Evolutionary conservation across 2,797 vertebrate genomes (phyloP).

Genomic region (Varecia variegata): DNA sequence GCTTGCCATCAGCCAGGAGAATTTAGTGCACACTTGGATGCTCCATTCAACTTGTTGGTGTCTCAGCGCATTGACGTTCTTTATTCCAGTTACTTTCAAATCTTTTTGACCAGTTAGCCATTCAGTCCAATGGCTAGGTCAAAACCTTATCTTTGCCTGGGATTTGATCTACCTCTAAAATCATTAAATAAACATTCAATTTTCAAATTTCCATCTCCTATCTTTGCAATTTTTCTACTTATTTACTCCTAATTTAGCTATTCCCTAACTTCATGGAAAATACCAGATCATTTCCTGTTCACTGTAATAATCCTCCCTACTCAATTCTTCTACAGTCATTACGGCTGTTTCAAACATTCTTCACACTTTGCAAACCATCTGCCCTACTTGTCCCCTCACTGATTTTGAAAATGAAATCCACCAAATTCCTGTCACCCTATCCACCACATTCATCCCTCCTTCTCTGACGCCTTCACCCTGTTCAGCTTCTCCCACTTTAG

Average conservation of each 20-base stretch:
- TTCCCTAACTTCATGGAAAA: neutral
- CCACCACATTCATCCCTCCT: neutral
- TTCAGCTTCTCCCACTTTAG: neutral
- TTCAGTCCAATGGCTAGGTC: neutral
- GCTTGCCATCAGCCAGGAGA: neutral
- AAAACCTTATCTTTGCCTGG: neutral
- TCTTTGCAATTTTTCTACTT: neutral
- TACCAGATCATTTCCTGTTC: neutral
- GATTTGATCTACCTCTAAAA: neutral
- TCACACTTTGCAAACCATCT: neutral
- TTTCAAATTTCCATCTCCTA: neutral
- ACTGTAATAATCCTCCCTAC: neutral
- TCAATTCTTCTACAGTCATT: neutral
- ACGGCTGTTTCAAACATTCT: neutral
- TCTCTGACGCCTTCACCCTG: neutral
- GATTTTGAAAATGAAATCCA: neutral
- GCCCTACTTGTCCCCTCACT: neutral
- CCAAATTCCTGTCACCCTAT: neutral
- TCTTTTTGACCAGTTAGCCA: neutral
- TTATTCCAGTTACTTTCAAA: neutral
- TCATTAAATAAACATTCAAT: neutral
- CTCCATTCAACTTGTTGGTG: neutral
- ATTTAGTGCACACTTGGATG: neutral
- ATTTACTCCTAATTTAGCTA: neutral
- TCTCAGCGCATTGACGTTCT: neutral